Conservation (phyloP, 2,797 vertebrate genomes). For the Ctenopoma kingsleyae region DNA sequence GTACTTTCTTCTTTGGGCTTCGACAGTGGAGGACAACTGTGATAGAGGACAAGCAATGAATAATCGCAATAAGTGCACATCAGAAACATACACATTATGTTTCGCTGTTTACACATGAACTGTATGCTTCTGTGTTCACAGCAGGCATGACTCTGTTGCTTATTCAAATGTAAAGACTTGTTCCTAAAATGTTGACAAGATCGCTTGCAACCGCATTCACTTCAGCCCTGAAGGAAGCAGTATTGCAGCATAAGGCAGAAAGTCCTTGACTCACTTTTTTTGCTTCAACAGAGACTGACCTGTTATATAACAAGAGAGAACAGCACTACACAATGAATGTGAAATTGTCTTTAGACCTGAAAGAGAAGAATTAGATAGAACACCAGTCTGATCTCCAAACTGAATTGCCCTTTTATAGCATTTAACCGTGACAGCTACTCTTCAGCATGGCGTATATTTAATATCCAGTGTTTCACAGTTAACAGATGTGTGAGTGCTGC, state of each 20-base stretch:
- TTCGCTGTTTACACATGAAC: not conserved
- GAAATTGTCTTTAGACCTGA: constrained; percentile 27
- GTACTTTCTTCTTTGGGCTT: constrained; percentile 69
- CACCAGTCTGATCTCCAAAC: constrained; percentile 7
- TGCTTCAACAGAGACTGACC: constrained; percentile 11
- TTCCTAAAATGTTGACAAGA: not conserved
- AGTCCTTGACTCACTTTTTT: constrained; percentile 52
- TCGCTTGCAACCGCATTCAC: not conserved
- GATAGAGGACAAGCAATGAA: not conserved
- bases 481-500: constrained; percentile 11
- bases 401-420: not conserved
- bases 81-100: not conserved
- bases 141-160: not conserved
- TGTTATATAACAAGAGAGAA: constrained; percentile 51
- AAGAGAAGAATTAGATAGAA: constrained; percentile 15
- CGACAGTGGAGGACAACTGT: constrained; percentile 76
- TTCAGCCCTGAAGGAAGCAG: constrained; percentile 14
- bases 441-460: constrained; percentile 6
- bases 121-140: not conserved
- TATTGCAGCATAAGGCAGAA: constrained; percentile 34
- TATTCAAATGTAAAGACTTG: not conserved
- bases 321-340: constrained; percentile 43
- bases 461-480: constrained; percentile 11
- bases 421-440: constrained; percentile 3
- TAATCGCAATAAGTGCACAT: not conserved